phyloP scores from a whole-genome alignment of 2,113 vertebrate genomes.

The Lepisosteus osseus region DNA sequence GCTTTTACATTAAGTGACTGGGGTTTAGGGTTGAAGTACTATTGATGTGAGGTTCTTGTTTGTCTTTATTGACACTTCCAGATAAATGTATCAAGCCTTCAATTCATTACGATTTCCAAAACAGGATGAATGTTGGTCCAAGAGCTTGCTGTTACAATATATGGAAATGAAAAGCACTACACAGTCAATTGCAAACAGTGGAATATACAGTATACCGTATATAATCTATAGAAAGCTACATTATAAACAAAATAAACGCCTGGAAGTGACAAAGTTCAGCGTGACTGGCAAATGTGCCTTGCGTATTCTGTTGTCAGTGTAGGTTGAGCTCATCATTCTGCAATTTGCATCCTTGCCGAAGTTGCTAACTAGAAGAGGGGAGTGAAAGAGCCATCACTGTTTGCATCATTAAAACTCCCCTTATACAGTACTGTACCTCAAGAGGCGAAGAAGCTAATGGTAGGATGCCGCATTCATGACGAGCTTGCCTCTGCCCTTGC shows the following conservation, averaged over 20 bases:
- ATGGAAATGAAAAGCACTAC: no score
- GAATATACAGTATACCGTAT: no score
- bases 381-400: conserved; percentile 5
- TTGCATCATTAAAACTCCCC: conserved; percentile 1
- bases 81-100: no score
- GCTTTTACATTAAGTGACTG: no score
- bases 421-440: not conserved
- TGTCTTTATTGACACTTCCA: no score
- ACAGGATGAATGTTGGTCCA: no score
- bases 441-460: conserved; percentile 18
- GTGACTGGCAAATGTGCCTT: not conserved
- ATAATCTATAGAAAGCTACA: no score
- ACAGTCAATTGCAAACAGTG: no score
- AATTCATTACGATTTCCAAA: no score
- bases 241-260: not conserved
- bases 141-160: no score
- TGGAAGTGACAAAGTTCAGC: not conserved
- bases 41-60: no score
- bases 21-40: no score
- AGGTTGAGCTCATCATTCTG: not conserved
- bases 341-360: not conserved
- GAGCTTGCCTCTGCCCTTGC: conserved; percentile 8
- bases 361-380: conserved; percentile 4
- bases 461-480: conserved; percentile 11
- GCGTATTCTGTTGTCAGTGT: conserved; percentile 4